Percentiles rank a stretch among this genome's conserved stretches.
Evolutionary conservation across 2,888 invertebrate genomes (phyloP).

Genomic region (Mechanitis messenoides): DNA sequence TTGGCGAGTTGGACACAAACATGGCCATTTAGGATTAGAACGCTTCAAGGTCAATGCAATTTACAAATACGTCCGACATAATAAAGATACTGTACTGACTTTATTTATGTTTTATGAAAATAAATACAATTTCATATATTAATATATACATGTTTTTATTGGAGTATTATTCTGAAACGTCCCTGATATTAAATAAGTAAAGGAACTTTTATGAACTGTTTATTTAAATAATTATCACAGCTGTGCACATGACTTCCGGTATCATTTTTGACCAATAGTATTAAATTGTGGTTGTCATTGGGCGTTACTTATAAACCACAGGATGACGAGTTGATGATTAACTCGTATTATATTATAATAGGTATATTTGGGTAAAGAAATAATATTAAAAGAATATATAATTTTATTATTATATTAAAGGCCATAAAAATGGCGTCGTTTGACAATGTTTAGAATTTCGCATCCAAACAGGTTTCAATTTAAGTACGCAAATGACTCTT

Average conservation of each 20-base stretch:
- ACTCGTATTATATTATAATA: neutral
- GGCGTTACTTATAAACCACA: constrained; percentile 24
- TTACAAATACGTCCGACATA: constrained; percentile 7
- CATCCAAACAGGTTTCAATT: constrained; percentile 15
- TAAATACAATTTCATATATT: neutral
- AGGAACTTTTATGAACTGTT: neutral
- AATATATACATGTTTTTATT: no score
- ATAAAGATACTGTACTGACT: constrained; percentile 10
- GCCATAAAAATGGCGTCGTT: constrained; percentile 4
- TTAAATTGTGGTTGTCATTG: constrained; percentile 27
- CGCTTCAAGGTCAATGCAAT: constrained; percentile 23
- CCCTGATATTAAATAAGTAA: no score
- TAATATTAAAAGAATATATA: neutral
- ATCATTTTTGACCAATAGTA: constrained; percentile 29
- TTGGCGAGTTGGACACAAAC: constrained; percentile 21
- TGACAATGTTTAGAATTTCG: constrained; percentile 16
- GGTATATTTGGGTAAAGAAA: constrained; percentile 7
- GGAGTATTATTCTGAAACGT: no score
- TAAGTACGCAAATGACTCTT: constrained; percentile 21
- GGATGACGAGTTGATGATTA: neutral
- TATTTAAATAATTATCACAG: neutral
- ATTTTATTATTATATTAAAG: neutral
- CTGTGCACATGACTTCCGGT: constrained; percentile 13
- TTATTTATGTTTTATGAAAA: neutral
- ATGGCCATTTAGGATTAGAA: constrained; percentile 25